Conservation (phyloP, 2,797 vertebrate species). For the Pipistrellus pipistrellus region DNA sequence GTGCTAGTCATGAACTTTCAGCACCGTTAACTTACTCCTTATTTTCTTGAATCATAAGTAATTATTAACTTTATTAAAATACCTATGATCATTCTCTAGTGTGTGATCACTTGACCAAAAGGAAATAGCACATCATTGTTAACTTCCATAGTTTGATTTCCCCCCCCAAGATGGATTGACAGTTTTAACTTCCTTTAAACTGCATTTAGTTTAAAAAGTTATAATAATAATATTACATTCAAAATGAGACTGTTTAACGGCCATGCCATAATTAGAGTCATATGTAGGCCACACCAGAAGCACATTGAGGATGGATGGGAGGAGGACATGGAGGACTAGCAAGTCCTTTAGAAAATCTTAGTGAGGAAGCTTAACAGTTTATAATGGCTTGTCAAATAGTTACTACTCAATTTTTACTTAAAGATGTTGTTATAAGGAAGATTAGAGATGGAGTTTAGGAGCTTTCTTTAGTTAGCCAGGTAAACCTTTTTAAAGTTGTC, state of each 20-base stretch:
- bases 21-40: conserved; percentile 49
- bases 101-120: conserved; percentile 62
- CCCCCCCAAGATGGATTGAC: background rate
- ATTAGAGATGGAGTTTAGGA: background rate
- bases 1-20: conserved; percentile 76
- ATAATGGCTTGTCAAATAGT: background rate
- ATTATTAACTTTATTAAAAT: conserved; percentile 78
- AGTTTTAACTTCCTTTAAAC: conserved; percentile 13
- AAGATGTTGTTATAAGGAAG: background rate
- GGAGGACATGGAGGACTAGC: background rate
- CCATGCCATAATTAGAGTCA: background rate
- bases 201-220: background rate
- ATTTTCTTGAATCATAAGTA: conserved; percentile 64
- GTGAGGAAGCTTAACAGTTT: background rate
- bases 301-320: too few relatives aligned
- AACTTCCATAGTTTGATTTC: background rate
- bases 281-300: background rate
- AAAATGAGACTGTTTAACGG: background rate
- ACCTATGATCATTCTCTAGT: conserved; percentile 65
- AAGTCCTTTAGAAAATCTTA: background rate
- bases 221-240: background rate
- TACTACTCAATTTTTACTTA: background rate
- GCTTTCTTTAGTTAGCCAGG: background rate
- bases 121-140: conserved; percentile 65
- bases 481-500: background rate